Conservation (phyloP, 2,113 vertebrate genomes). For the Tretioscincus oriximinensis region DNA sequence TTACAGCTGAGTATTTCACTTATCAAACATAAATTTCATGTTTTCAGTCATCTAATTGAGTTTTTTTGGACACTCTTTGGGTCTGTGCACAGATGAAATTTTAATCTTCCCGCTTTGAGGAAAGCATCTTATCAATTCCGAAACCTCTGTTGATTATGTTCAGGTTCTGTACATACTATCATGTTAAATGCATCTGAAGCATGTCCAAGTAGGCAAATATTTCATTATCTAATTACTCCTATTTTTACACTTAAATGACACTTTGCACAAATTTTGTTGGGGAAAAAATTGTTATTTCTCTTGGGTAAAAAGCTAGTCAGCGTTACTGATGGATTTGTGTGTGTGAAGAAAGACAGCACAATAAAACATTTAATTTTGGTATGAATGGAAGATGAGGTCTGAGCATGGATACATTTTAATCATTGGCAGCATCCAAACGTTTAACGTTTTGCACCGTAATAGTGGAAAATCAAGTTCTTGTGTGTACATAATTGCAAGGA, state of each 20-base stretch:
- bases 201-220: not conserved
- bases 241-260: not conserved
- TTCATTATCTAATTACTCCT: not conserved
- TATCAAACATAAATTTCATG: not conserved
- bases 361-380: not conserved
- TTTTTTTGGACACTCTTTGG: not conserved
- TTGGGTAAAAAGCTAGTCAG: not conserved
- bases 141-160: not conserved
- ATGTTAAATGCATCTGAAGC: not conserved
- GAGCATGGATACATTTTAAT: too few species aligned
- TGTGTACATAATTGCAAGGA: too few species aligned
- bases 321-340: not conserved
- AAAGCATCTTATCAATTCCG: not conserved
- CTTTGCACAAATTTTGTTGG: not conserved
- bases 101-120: not conserved
- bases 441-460: too few species aligned
- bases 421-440: too few species aligned
- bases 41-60: slow-evolving; percentile 3
- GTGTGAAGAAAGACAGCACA: not conserved
- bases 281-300: not conserved
- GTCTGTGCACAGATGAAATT: not conserved
- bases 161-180: not conserved
- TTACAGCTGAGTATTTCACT: not conserved
- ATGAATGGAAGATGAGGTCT: too few species aligned
- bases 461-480: too few species aligned